Evolutionary conservation across 2,888 invertebrate genomes (phyloP).

Genomic region (Amaurobius ferox): DNA sequence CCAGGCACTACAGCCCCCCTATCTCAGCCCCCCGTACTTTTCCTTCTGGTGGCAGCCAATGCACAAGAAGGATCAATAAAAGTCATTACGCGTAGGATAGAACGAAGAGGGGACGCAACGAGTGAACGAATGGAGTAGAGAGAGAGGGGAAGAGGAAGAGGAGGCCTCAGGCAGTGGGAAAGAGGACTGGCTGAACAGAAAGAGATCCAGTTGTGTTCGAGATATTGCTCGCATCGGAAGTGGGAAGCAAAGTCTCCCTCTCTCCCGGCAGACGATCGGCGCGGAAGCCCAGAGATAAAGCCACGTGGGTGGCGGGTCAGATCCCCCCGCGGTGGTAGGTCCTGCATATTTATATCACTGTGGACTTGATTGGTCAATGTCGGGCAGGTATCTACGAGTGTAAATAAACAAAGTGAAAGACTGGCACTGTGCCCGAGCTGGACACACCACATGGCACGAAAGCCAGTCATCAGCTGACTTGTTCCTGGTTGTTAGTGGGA

Average conservation of each 20-base stretch:
- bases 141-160: not conserved
- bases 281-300: constrained; percentile 19
- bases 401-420: constrained; percentile 62
- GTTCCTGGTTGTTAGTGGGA: not conserved
- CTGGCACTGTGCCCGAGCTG: constrained; percentile 54
- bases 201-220: constrained; percentile 54
- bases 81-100: constrained; percentile 71
- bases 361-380: not conserved
- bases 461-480: constrained; percentile 17
- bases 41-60: constrained; percentile 67
- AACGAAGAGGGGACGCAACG: constrained; percentile 37
- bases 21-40: constrained; percentile 24
- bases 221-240: constrained; percentile 43
- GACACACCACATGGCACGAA: constrained; percentile 49
- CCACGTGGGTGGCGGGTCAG: constrained; percentile 8
- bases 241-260: not conserved
- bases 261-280: not conserved
- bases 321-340: not conserved
- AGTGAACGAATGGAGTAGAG: constrained; percentile 38
- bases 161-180: constrained; percentile 20
- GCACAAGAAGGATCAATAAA: constrained; percentile 71
- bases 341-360: not conserved
- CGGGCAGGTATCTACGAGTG: not conserved
- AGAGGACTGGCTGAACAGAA: constrained; percentile 9
- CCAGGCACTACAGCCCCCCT: constrained; percentile 43